Conservation (phyloP, 2,113 vertebrate species). For the Tupaia chinensis region DNA sequence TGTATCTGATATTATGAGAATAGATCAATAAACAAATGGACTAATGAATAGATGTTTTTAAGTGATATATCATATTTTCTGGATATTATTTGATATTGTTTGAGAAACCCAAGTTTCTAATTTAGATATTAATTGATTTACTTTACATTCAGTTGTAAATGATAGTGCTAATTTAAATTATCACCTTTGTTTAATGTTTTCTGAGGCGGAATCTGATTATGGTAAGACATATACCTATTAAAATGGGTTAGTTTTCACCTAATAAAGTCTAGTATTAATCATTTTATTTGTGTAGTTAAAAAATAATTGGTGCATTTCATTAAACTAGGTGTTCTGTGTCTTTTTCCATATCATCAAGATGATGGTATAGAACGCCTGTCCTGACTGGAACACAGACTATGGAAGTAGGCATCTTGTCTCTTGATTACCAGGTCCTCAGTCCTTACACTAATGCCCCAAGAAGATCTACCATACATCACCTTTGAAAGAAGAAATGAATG, state of each 20-base stretch:
- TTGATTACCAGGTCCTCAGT: not conserved
- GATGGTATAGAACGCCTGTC: not conserved
- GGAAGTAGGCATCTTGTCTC: not conserved
- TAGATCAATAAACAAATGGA: not conserved
- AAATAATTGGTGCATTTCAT: not conserved
- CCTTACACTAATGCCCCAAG: not conserved
- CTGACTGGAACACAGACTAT: not conserved
- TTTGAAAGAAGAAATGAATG: not conserved
- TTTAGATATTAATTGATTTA: conserved; percentile 29
- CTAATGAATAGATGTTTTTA: not conserved
- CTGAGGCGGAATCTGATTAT: not conserved
- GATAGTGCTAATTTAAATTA: conserved; percentile 21
- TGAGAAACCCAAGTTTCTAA: not conserved
- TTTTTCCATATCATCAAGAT: not conserved
- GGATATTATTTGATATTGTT: not conserved
- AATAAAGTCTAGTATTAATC: not conserved
- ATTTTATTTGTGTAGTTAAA: not conserved
- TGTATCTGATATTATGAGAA: not conserved
- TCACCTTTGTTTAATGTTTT: not conserved
- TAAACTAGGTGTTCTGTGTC: not conserved
- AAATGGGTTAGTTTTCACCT: conserved; percentile 15
- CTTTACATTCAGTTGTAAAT: not conserved
- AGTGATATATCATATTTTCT: not conserved
- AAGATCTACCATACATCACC: not conserved
- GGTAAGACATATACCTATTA: not conserved